These are phyloP conservation scores for Heterocephalus glaber DNA, from an alignment of 2,113 vertebrate genomes.

Conservation along the genomic window DNA sequence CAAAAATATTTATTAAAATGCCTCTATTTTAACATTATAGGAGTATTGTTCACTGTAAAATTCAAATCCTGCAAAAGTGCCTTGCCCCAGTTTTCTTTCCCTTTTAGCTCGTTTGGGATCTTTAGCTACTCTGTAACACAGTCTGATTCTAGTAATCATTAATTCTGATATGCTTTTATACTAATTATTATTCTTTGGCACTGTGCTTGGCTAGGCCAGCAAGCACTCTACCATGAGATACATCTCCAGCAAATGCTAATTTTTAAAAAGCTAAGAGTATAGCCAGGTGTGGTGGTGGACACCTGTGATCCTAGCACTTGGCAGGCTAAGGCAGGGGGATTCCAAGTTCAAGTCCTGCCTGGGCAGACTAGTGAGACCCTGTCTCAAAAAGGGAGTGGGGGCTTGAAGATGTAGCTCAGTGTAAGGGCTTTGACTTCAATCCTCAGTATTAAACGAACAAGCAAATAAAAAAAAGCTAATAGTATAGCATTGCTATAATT, in stretches of 20 bases:
- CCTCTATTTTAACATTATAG: neutral
- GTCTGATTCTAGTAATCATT: constrained; percentile 15
- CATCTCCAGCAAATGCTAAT: too few relatives aligned
- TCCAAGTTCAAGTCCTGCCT: neutral
- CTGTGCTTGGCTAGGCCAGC: neutral
- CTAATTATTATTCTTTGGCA: neutral
- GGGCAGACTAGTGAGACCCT: neutral
- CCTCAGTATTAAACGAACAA: neutral
- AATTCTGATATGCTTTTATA: neutral
- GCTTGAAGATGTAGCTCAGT: neutral
- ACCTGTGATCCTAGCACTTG: neutral
- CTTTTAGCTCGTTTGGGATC: neutral
- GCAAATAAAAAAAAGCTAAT: neutral
- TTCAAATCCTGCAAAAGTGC: constrained; percentile 15
- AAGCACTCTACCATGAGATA: neutral
- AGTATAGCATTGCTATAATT: neutral
- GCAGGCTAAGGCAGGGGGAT: neutral
- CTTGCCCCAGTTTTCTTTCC: neutral
- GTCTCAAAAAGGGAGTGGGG: neutral
- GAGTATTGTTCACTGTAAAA: neutral
- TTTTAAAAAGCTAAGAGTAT: neutral
- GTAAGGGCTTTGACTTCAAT: neutral
- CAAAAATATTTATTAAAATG: neutral
- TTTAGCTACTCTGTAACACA: neutral
- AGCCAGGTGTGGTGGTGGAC: neutral